Evolutionary conservation across 2,797 vertebrate genomes (phyloP).

Genomic region (Rhyacichthys aspro): DNA sequence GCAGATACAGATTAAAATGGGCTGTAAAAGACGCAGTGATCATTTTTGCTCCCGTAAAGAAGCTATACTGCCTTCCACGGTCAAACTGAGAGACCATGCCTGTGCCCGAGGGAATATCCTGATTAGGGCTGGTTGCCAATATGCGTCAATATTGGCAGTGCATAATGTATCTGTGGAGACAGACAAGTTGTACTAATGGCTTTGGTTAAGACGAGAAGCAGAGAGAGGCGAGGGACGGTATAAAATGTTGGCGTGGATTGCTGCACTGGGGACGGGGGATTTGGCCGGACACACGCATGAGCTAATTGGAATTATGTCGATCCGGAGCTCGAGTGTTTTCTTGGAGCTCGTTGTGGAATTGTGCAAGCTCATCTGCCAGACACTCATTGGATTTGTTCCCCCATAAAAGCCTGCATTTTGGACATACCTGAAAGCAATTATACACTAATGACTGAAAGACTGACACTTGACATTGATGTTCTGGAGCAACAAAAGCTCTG

Average conservation of each 20-base stretch:
- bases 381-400: conserved; percentile 9
- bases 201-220: conserved; percentile 25
- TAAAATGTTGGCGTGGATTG: conserved; percentile 29
- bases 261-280: conserved; percentile 1
- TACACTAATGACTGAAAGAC: conserved; percentile 5
- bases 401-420: conserved; percentile 5
- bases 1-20: conserved; percentile 9
- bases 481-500: not conserved
- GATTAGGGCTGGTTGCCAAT: conserved; percentile 38
- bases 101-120: conserved; percentile 17
- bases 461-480: not conserved
- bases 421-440: conserved; percentile 10
- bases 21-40: not conserved
- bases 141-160: conserved; percentile 17
- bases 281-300: conserved; percentile 20
- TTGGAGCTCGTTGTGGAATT: conserved; percentile 1
- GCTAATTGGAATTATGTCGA: conserved; percentile 33
- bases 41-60: not conserved
- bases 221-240: conserved; percentile 6
- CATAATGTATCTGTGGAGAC: conserved; percentile 28
- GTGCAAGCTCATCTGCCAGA: not conserved
- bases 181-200: conserved; percentile 33
- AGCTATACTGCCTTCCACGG: not conserved
- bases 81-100: not conserved
- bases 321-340: conserved; percentile 18